A percentile compares a stretch with the other conserved stretches of the same genome.
These are phyloP conservation scores for Craniophora ligustri DNA, from an alignment of 2,888 invertebrate species.

Conservation along the genomic window DNA sequence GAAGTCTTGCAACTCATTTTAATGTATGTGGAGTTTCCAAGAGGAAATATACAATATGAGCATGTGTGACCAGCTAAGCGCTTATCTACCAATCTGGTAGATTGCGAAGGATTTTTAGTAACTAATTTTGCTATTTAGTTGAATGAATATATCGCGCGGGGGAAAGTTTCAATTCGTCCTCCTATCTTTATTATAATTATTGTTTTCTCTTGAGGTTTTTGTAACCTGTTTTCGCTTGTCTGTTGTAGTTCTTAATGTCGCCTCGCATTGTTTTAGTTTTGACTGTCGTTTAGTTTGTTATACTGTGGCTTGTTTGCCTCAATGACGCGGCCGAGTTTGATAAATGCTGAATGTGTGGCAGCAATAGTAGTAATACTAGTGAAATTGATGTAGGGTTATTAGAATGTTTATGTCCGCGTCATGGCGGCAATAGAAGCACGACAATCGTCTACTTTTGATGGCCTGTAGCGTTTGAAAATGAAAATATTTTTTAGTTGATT, in stretches of 20 bases:
- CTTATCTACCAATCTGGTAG: constrained; percentile 49
- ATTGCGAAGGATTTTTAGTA: constrained; percentile 55
- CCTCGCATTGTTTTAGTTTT: constrained; percentile 71
- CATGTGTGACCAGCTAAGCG: constrained; percentile 48
- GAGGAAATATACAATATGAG: constrained; percentile 27
- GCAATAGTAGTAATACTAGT: constrained; percentile 43
- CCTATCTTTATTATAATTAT: constrained; percentile 47
- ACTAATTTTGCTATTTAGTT: constrained; percentile 59
- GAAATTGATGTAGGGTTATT: constrained; percentile 37
- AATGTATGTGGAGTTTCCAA: constrained; percentile 4
- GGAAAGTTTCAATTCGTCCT: constrained; percentile 67
- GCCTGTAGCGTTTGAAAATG: constrained; percentile 66
- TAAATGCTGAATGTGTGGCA: constrained; percentile 25
- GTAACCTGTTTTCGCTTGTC: constrained; percentile 62
- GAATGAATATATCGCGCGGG: constrained; percentile 56
- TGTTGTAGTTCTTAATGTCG: constrained; percentile 61
- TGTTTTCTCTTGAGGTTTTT: constrained; percentile 61
- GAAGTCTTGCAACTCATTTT: background rate
- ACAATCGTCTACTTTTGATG: constrained; percentile 52
- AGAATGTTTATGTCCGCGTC: constrained; percentile 37
- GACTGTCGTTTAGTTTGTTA: constrained; percentile 62
- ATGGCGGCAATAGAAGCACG: constrained; percentile 26
- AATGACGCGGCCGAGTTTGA: constrained; percentile 48
- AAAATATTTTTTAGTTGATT: constrained; percentile 74
- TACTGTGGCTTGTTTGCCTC: constrained; percentile 28